Base-by-base conservation (phyloP, 2,888 invertebrate species). In the Gortyna flavago region DNA sequence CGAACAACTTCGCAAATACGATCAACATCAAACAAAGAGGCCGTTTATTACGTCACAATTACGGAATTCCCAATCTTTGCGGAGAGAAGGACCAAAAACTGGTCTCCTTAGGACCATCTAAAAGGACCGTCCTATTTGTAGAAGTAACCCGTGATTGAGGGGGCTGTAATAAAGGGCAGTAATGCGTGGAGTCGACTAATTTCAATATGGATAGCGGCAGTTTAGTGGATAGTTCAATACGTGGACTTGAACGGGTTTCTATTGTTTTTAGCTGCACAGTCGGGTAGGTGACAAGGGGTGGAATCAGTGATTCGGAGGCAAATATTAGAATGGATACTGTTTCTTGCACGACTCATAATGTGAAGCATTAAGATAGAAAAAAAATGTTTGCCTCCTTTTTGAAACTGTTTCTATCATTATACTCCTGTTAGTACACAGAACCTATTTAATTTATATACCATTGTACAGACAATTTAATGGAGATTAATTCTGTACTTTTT, bases 111-210 rank as follows among this genome's bases (percentile, higher is more conserved):
- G 35, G 18, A 66, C 32, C 54, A 38, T 48, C 54, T 38, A 41
- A 70, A 32, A 80, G 64, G 25, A 61, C 59, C 74, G 54, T 74
- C 41, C 51, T 73, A 79, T 80, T 82, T 73, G 79, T 79, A 81
- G 64, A 54, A 79, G 69, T 64, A 84, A 67, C 35, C 75, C 62
- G 69, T 86, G 86, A 87, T 86, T 87, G 87, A 77, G 81, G 67
- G 68, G 68, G 57, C n/a, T 48, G 77, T 77, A 73, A 86, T 86
- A 87, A 87, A 84, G 80, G 64, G 64, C 61, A 83, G 61, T 76
- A 77, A 87, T 87, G 72, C 73, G 38, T 66, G 54, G 57, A 75
- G 54, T 74, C 67, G 75, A 87, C 80, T 83, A 67, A 77, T 79
- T 81, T 75, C 74, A 73, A 66, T 73, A 78, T 64, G 80, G 74